Evolutionary conservation across 2,113 vertebrate genomes (phyloP).

Genomic region (Thamnophis sirtalis): DNA sequence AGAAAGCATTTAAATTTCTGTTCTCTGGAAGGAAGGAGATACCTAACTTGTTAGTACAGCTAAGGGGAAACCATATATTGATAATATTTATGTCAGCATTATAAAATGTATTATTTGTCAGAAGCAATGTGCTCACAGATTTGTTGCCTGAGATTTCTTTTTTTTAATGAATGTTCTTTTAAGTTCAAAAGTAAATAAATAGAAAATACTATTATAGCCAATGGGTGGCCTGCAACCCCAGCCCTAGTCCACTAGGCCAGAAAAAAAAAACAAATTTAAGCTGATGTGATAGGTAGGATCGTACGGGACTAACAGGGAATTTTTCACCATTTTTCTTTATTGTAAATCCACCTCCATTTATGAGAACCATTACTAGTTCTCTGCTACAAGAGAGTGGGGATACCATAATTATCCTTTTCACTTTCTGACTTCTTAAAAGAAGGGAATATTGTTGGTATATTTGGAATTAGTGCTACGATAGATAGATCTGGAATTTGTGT

Average conservation of each 20-base stretch:
- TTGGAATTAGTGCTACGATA: background rate
- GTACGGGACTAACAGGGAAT: background rate
- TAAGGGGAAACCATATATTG: background rate
- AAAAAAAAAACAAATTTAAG: background rate
- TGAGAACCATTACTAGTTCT: background rate
- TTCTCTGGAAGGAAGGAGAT: background rate
- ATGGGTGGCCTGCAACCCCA: background rate
- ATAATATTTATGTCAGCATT: background rate
- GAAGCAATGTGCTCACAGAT: background rate
- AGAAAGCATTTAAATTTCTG: background rate
- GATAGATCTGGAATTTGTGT: background rate
- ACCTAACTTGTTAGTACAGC: background rate
- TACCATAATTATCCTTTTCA: background rate
- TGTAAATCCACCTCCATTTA: background rate
- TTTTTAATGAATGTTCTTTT: background rate
- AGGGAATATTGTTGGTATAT: background rate
- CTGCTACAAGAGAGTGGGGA: background rate
- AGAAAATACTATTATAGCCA: background rate
- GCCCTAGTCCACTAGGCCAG: background rate
- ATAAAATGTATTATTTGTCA: background rate
- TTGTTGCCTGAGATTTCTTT: background rate
- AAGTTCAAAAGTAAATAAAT: background rate
- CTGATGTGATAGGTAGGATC: background rate
- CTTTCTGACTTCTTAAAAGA: background rate
- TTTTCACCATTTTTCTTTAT: background rate